Conservation (phyloP, 2,113 vertebrate species). For the Paralichthys olivaceus region DNA sequence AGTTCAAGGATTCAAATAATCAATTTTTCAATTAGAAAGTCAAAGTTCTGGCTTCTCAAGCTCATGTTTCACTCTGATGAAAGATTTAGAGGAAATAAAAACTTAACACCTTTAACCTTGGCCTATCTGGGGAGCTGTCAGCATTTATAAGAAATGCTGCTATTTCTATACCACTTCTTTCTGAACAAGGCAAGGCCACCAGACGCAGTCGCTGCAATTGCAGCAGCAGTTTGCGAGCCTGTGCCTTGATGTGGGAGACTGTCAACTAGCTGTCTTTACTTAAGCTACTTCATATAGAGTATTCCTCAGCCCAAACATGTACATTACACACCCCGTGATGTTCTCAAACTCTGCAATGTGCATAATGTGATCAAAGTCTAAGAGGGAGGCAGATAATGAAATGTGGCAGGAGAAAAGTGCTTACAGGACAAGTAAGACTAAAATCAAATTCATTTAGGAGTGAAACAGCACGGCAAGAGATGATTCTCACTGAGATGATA, state of each 20-base stretch:
- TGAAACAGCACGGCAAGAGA: not conserved
- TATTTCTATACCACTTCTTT: slow-evolving; percentile 7
- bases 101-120: slow-evolving; percentile 35
- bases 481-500: slow-evolving; percentile 35
- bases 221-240: slow-evolving; percentile 41
- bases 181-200: slow-evolving; percentile 31
- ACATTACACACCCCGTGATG: slow-evolving; percentile 13
- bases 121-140: slow-evolving; percentile 35
- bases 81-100: slow-evolving; percentile 20
- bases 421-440: slow-evolving; percentile 2
- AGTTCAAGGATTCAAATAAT: slow-evolving; percentile 19
- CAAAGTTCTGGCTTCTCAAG: slow-evolving; percentile 21
- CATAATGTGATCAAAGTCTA: slow-evolving; percentile 34
- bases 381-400: slow-evolving; percentile 21
- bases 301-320: slow-evolving; percentile 30
- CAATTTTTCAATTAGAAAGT: not conserved
- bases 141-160: slow-evolving; percentile 2
- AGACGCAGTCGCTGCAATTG: slow-evolving; percentile 45
- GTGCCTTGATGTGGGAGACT: slow-evolving; percentile 60
- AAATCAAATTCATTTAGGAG: slow-evolving; percentile 26
- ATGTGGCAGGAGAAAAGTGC: slow-evolving; percentile 13
- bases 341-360: slow-evolving; percentile 16
- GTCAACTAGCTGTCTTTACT: slow-evolving; percentile 59
- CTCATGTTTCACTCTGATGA: slow-evolving; percentile 42
- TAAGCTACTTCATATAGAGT: not conserved